Percentiles rank a stretch among this genome's conserved stretches.
Conservation (phyloP, 2,113 vertebrate species). For the Trematocara macrostoma region DNA sequence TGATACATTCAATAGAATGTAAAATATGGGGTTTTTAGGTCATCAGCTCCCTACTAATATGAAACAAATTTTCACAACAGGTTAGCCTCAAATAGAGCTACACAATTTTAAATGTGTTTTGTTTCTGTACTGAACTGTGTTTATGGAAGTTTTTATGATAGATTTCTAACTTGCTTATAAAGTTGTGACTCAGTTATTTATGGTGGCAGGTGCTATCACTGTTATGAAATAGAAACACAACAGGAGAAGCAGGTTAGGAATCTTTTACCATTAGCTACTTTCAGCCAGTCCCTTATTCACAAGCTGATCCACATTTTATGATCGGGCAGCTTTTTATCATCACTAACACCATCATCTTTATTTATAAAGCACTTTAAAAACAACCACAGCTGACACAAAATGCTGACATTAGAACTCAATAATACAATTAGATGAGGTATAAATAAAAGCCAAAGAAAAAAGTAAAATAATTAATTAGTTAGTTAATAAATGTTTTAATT, state of each 20-base stretch:
- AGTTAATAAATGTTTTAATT: not conserved
- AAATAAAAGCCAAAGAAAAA: not conserved
- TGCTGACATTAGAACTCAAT: not conserved
- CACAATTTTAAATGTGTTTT: not conserved
- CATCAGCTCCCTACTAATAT: not conserved
- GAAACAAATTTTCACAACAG: not conserved
- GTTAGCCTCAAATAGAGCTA: not conserved
- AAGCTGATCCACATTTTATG: not conserved
- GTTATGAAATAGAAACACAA: not conserved
- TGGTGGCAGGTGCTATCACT: not conserved
- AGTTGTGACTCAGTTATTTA: not conserved
- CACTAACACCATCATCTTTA: not conserved
- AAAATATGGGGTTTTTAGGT: not conserved
- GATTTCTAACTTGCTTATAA: not conserved
- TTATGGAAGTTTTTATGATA: not conserved
- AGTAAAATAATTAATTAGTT: not conserved
- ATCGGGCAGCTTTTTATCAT: not conserved
- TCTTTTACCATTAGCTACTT: not conserved
- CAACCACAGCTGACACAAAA: not conserved
- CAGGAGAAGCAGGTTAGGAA: not conserved
- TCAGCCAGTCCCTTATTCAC: not conserved
- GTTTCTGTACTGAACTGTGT: not conserved
- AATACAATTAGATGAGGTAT: not conserved
- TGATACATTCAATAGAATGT: not conserved
- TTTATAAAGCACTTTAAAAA: not conserved